Evolutionary conservation across 1,140 invertebrate species (phyloP).

Genomic region (Saxidomus purpurata): DNA sequence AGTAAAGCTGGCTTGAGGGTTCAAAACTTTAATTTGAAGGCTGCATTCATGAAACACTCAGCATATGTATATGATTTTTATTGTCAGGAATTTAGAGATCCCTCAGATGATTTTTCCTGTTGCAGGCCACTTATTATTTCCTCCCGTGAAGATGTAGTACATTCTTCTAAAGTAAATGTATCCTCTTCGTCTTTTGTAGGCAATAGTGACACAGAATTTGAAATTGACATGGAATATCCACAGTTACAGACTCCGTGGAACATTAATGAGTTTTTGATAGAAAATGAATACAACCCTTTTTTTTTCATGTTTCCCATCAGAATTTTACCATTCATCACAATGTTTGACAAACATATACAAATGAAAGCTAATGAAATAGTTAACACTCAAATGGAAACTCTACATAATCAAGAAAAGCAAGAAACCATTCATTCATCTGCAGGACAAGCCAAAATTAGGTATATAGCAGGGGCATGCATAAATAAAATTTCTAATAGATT

Average conservation of each 20-base stretch:
- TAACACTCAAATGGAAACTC: not conserved
- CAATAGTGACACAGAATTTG: not conserved
- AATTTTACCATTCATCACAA: not conserved
- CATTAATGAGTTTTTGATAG: not conserved
- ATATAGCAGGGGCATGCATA: not conserved
- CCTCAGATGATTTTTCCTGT: not conserved
- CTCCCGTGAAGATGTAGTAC: not conserved
- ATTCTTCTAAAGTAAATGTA: not conserved
- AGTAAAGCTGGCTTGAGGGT: not conserved
- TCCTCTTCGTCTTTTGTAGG: not conserved
- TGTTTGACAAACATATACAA: not conserved
- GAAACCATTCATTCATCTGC: not conserved
- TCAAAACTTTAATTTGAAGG: not conserved
- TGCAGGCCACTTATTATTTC: not conserved
- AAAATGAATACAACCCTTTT: not conserved
- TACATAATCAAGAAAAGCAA: not conserved
- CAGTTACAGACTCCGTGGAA: not conserved
- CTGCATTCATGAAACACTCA: not conserved
- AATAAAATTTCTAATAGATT: not conserved
- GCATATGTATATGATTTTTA: not conserved
- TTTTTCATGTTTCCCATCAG: not conserved
- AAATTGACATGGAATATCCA: not conserved
- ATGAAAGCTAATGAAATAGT: not conserved
- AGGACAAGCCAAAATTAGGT: not conserved
- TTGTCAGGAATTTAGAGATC: not conserved